Base-by-base conservation (phyloP, 2,888 invertebrate genomes). In the Acanthosepion esculentum region DNA sequence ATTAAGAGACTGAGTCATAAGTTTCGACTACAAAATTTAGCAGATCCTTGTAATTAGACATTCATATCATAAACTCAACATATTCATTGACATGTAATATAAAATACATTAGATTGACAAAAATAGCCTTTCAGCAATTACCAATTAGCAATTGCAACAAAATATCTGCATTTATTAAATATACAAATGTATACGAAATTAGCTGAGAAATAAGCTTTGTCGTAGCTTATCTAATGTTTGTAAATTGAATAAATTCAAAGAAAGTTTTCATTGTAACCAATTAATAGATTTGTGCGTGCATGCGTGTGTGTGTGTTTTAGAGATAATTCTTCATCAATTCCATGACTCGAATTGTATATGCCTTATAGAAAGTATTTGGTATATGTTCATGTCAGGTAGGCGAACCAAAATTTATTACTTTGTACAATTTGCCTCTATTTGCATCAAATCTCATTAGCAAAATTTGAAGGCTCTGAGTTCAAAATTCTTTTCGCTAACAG, bases 1-100 rank as follows among this genome's bases (percentile, higher is more conserved):
- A 78, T 78, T 78, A n/a, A 78, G n/a, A 78, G n/a, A n/a, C 78
- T 78, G 78, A 78, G n/a, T 78, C 78, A 78, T 78, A 78, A 78
- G n/a, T 1, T 78, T 33, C 78, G 78, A 78, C n/a, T 33, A n/a
- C n/a, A n/a, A 78, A 78, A 78, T n/a, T 78, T 78, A 3, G 78
- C 78, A n/a, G 78, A 78, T 78, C n/a, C n/a, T 78, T n/a, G 15
- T 78, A 78, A 78, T 78, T 78, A 12, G n/a, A 78, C 78, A 33
- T 33, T 33, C n/a, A 78, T 78, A 78, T 78, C 78, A 78, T 78
- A 78, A 33, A 78, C 78, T 78, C n/a, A 78, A 78, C 78, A 78
- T 78, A 78, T 78, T 78, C 78, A 78, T 78, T 78, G 78, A 78
- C 78, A 78, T 78, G 78, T 78, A n/a, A 78, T 78, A 33, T n/a